Conservation (phyloP, 2,888 invertebrate genomes). For the Oxycera nigricornis region DNA sequence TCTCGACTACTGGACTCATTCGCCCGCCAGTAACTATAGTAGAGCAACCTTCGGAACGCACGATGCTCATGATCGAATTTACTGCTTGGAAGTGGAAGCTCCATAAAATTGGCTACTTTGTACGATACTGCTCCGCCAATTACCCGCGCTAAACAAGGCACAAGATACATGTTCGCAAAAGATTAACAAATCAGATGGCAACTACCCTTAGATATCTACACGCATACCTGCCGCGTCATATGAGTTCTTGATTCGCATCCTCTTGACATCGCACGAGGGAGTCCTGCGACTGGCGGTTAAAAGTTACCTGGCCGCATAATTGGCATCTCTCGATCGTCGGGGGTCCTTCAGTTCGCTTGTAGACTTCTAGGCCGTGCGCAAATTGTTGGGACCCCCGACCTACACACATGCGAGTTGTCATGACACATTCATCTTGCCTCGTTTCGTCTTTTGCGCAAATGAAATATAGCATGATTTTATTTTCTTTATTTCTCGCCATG, state of each 20-base stretch:
- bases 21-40: no score
- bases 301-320: conserved; percentile 22
- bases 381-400: conserved; percentile 15
- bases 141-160: no score
- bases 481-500: background rate
- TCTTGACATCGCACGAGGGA: background rate
- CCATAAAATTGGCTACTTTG: no score
- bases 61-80: no score
- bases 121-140: no score
- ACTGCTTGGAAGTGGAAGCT: no score
- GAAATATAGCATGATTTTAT: conserved; percentile 17
- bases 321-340: conserved; percentile 8
- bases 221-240: background rate
- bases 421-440: background rate
- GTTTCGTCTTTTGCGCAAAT: conserved; percentile 6
- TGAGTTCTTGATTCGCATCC: background rate
- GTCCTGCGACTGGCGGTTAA: conserved; percentile 1
- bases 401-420: conserved; percentile 16
- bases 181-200: background rate
- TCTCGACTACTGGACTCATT: background rate
- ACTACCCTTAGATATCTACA: background rate
- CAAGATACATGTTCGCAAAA: no score
- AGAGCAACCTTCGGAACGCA: no score
- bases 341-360: background rate
- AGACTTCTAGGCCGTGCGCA: background rate